Evolutionary conservation across 2,888 invertebrate genomes (phyloP).

Genomic region (Phytoseiulus persimilis): DNA sequence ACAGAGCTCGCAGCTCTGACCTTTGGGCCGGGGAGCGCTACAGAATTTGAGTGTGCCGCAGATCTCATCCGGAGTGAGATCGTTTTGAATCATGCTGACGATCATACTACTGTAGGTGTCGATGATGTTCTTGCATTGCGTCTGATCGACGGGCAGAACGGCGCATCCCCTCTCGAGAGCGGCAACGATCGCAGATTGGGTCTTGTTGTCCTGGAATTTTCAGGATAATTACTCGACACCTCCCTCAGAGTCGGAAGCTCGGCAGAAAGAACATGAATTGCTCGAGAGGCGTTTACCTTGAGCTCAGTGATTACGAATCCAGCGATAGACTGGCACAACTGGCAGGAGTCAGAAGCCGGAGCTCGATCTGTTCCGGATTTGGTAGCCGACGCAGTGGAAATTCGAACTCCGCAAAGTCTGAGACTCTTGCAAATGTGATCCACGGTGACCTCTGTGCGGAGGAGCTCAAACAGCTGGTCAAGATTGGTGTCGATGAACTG

Average conservation of each 20-base stretch:
- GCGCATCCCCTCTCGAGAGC: neutral
- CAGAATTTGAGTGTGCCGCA: neutral
- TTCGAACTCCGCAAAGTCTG: neutral
- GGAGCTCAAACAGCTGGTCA: neutral
- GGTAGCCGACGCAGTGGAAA: neutral
- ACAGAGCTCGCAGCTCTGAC: neutral
- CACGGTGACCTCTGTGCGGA: neutral
- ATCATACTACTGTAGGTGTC: slow-evolving; percentile 10
- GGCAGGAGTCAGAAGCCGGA: too few relatives aligned
- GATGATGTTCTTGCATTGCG: slow-evolving; percentile 11
- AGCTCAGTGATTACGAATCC: too few relatives aligned
- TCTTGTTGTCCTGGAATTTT: neutral
- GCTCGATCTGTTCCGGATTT: neutral
- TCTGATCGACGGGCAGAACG: neutral
- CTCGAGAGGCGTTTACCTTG: too few relatives aligned
- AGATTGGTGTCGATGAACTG: neutral
- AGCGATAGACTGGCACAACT: too few relatives aligned
- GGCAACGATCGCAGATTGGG: neutral
- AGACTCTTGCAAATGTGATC: neutral
- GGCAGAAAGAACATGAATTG: too few relatives aligned
- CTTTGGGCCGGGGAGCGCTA: neutral
- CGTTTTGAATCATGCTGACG: neutral
- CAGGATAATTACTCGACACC: too few relatives aligned
- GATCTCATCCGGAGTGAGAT: neutral
- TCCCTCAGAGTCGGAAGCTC: too few relatives aligned